Evolutionary conservation across 53 echinoderm and acorn worm species (phyloP).

Genomic region (Holothuria leucospilota): DNA sequence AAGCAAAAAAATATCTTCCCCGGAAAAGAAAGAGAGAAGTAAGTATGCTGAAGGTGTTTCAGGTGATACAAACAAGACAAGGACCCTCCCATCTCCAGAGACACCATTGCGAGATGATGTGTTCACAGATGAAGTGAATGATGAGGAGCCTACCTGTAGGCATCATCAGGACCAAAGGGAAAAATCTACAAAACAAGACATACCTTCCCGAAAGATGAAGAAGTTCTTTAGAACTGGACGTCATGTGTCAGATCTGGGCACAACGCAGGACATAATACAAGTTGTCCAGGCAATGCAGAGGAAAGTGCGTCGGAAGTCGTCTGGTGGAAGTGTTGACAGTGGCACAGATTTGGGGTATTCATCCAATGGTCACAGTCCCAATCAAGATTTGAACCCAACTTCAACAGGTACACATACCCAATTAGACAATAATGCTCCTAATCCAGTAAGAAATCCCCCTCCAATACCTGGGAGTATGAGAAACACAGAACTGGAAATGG

Average conservation of each 20-base stretch:
- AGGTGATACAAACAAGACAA: constrained; percentile 73
- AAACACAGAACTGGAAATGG: constrained; percentile 79
- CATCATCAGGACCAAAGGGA: not conserved
- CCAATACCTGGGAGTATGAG: constrained; percentile 50
- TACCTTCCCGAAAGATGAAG: constrained; percentile 9
- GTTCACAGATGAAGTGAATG: constrained; percentile 55
- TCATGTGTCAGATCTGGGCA: constrained; percentile 32
- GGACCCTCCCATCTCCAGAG: constrained; percentile 79
- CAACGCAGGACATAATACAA: constrained; percentile 25
- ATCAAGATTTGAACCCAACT: not conserved
- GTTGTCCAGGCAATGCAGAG: constrained; percentile 74
- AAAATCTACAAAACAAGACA: constrained; percentile 35
- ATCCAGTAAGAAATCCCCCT: constrained; percentile 7
- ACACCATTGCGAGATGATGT: constrained; percentile 63
- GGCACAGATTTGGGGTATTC: constrained; percentile 22
- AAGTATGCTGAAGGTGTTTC: constrained; percentile 59
- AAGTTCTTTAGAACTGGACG: constrained; percentile 23
- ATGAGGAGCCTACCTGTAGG: constrained; percentile 11
- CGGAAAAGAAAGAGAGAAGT: not conserved
- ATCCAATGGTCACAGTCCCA: not conserved
- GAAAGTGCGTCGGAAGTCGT: constrained; percentile 82
- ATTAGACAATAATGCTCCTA: not conserved
- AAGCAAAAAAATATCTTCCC: constrained; percentile 33
- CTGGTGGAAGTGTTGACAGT: constrained; percentile 26
- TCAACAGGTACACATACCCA: not conserved